Evolutionary conservation across 2,113 vertebrate genomes (phyloP).

Genomic region (Cottus gobio): DNA sequence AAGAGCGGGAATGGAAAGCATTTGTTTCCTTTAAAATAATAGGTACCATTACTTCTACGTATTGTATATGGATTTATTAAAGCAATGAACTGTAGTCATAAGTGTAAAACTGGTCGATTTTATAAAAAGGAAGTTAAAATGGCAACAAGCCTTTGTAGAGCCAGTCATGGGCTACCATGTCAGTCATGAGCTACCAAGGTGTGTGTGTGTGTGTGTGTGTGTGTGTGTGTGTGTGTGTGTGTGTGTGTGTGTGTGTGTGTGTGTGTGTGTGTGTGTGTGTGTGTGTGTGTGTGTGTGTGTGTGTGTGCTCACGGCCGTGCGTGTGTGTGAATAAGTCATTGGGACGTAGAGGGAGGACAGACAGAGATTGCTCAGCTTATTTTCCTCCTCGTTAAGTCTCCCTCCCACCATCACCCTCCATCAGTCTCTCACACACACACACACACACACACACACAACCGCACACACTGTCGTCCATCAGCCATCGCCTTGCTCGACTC

Average conservation of each 20-base stretch:
- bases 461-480: constrained; percentile 28
- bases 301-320: no score
- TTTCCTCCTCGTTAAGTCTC: constrained; percentile 69
- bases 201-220: constrained; percentile 17
- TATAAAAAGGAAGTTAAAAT: not conserved
- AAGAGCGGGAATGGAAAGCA: not conserved
- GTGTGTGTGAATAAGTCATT: constrained; percentile 40
- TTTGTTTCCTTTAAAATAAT: not conserved
- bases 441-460: not conserved
- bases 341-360: constrained; percentile 52
- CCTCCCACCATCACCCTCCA: constrained; percentile 51
- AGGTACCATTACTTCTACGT: not conserved
- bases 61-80: constrained; percentile 23
- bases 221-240: constrained; percentile 21
- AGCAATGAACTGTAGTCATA: not conserved
- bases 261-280: constrained; percentile 9
- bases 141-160: not conserved
- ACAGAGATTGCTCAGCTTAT: constrained; percentile 75
- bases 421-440: constrained; percentile 19
- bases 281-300: constrained; percentile 4
- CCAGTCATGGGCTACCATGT: not conserved
- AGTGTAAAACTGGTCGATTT: not conserved
- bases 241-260: constrained; percentile 8
- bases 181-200: no score
- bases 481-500: constrained; percentile 21